These are phyloP conservation scores for Falcunculus frontatus DNA, from an alignment of 2,113 vertebrate species.

Conservation along the genomic window DNA sequence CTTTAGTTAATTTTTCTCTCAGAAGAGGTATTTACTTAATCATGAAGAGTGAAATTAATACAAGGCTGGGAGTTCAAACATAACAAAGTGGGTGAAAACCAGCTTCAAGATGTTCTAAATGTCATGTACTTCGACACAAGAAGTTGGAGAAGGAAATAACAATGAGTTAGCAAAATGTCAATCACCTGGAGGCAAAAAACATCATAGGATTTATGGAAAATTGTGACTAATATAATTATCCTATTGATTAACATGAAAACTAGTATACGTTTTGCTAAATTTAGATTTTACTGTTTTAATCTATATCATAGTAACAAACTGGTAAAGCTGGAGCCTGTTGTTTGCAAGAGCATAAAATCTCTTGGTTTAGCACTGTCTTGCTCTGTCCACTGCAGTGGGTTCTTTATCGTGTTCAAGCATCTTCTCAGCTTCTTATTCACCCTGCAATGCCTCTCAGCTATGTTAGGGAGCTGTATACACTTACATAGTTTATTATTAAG, in stretches of 20 bases:
- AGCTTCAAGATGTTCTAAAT: background rate
- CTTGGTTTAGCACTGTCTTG: background rate
- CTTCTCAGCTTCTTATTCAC: background rate
- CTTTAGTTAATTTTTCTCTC: conserved; percentile 40
- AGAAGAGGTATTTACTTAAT: conserved; percentile 29
- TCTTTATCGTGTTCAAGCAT: background rate
- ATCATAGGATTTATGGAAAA: background rate
- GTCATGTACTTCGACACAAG: accelerated
- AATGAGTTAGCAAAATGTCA: background rate
- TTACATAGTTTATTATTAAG: background rate
- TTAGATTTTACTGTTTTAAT: background rate
- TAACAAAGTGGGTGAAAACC: background rate
- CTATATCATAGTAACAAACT: background rate
- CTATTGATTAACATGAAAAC: background rate
- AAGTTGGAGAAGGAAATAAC: background rate
- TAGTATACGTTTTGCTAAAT: background rate
- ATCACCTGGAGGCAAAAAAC: background rate
- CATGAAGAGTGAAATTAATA: conserved; percentile 42
- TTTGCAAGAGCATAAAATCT: background rate
- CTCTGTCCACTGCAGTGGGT: background rate
- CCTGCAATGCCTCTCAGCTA: background rate
- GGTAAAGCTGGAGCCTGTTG: background rate
- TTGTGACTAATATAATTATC: background rate
- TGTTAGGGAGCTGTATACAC: background rate
- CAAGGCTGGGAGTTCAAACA: background rate